Evolutionary conservation across 2,113 vertebrate species (phyloP), one percentile per base, ranked within the genome.

Genomic region (Nesogale talazaci): DNA sequence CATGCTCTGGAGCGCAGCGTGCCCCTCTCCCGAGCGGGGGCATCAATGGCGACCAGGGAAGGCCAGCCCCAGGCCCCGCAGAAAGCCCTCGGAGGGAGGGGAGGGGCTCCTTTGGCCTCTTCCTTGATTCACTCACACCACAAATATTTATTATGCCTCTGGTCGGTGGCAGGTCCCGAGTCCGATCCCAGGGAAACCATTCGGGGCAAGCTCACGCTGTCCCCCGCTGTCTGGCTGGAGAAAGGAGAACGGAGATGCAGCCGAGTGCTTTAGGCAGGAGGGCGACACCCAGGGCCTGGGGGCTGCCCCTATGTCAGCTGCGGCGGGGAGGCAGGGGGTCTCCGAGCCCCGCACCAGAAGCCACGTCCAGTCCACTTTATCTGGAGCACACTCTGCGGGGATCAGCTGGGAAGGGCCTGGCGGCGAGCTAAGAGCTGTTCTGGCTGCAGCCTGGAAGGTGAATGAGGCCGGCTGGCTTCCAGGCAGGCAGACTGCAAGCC

Each of bases 31-130:
- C 12, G 67, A 79, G 52, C 1, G 4, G 0, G 16, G 46, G n/a
- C n/a, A 31, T 82, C 78, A 4, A 1, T 3, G n/a, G 3, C 63
- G 67, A 75, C 46, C 46, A 11, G 46, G 46, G 5, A 79, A 57
- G 19, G 63, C 52, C 61, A 38, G 83, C 22, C n/a, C 8, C 19
- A 80, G 52, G 59, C 42, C 74, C 27, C 27, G 69, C 76, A 80
- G 86, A 42, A 11, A 25, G 15, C 27, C 38, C 42, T 83, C 2
- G n/a, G 59, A 89, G 92, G 85, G 89, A 89, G 82, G 92, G 85
- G 89, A 89, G 82, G 34, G 46, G 46, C 46, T 11, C 46, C 61
- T 40, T 17, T 20, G 70, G 86, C 8, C 42, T 9, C 10, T 46
- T 65, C 19, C 63, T 57, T 86, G n/a, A 93, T 27, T 25, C 15